Percentiles rank a stretch among this genome's conserved stretches.
Conservation (phyloP, 2,888 invertebrate species). For the Caradrina kadenii region DNA sequence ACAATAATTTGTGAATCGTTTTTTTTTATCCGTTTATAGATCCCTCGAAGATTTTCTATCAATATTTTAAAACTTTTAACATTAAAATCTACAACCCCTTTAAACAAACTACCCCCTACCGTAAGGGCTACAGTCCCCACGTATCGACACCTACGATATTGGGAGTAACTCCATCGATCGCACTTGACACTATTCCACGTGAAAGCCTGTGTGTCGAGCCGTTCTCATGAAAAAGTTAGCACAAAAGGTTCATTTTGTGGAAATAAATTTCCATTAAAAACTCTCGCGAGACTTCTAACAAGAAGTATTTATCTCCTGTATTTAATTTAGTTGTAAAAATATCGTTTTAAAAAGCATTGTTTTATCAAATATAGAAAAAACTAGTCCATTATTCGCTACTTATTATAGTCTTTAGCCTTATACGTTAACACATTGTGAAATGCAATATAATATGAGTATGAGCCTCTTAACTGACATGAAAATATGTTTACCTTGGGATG, state of each 20-base stretch:
- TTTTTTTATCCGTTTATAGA: background rate
- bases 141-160: slow-evolving; percentile 54
- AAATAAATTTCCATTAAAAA: background rate
- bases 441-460: too few species aligned
- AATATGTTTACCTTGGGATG: too few species aligned
- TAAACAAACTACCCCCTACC: background rate
- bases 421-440: too few species aligned
- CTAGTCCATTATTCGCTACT: too few species aligned
- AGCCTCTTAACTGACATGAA: too few species aligned
- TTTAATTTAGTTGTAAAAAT: too few species aligned
- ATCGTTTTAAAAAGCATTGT: too few species aligned
- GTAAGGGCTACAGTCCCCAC: slow-evolving; percentile 3
- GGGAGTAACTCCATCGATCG: slow-evolving; percentile 60
- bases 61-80: too few species aligned
- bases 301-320: too few species aligned
- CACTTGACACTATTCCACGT: slow-evolving; percentile 66
- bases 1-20: background rate
- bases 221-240: slow-evolving; percentile 16
- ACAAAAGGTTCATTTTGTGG: slow-evolving; percentile 16
- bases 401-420: too few species aligned
- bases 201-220: slow-evolving; percentile 58
- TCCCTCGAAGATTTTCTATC: too few species aligned
- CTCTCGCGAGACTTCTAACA: background rate
- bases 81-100: background rate
- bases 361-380: too few species aligned